Evolutionary conservation across 53 echinoderm and acorn worm genomes (phyloP), one percentile per base, ranked within the genome.

Genomic region (Pentamera pediparva): DNA sequence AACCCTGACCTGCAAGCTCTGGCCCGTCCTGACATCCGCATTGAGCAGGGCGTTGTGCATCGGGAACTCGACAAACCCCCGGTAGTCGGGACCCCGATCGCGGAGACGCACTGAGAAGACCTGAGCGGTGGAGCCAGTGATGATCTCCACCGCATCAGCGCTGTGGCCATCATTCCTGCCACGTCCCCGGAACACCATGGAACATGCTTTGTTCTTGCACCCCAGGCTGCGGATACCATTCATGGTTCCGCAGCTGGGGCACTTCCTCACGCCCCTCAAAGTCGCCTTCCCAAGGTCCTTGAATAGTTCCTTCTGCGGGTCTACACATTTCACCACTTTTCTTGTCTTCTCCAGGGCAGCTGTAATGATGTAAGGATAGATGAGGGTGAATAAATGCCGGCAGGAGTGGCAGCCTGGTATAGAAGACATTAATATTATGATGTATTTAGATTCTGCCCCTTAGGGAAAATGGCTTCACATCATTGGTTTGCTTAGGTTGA

Each of bases 171-270:
- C 76, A 27, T 89, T 94, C 7, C 95, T 75, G 2, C 89, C 89
- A 3, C 76, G 84, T 9, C 89, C 95, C 25, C 87, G 75, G n/a
- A 94, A 70, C 34, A 89, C 89, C 76, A 84, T 89, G 87, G 90
- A 90, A 75, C 95, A 94, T 36, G 82, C 79, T 72, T 90, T 94
- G 74, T 94, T 94, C 77, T 94, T 94, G 79, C 95, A 94, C 67
- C 95, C 90, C 3, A 94, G 80, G 4, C 95, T 90, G 8, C 95
- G 81, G 43, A 89, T 94, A 24, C 95, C 95, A 74, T 94, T 94
- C 73, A 90, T 82, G 45, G 81, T 76, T 20, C 95, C 87, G 60
- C 90, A 90, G 58, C 62, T 85, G 32, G 95, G 95, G 39, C 94
- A 93, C 70, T 90, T 90, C 53, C 89, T 81, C 13, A 90, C 95